Base-by-base conservation (phyloP, 1,140 invertebrate genomes). In the Leguminivora glycinivorella region DNA sequence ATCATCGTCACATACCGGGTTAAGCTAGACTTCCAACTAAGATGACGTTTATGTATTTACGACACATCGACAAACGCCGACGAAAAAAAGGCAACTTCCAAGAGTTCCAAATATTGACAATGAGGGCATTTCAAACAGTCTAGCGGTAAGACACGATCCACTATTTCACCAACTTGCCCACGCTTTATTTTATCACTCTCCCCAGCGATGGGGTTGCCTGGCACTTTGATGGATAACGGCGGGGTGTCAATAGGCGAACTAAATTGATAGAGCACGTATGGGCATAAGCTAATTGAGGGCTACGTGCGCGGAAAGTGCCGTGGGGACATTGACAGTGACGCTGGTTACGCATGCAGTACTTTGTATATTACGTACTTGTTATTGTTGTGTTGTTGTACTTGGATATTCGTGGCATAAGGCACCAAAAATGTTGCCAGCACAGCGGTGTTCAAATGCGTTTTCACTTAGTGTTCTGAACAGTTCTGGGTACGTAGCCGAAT, bases 231-330 rank as follows among this genome's bases (percentile, higher is more conserved):
- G 82, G 84, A 89, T 88, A 81, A 76, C 78, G 67, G 72, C 69
- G 75, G 52, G 70, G 76, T 82, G 81, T 83, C 85, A 85, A 87
- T 85, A 85, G 78, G 75, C 73, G 72, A 72, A 77, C 75, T 70
- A 81, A 83, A 83, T 87, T 89, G 87, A 89, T 89, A 87, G 82
- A 85, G 82, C 84, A 83, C 79, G 76, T 82, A 67, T 71, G 67
- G 43, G 19, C 22, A 68, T 43, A 63, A 63, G 25, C 58, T 63
- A 63, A 63, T 29, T 68, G 25, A 38, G 34, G 24, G 14, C 7
- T 40, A 24, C 22, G 34, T 68, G 43, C 5, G 17, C 34, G 12
- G 34, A 67, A 25, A 67, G 63, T 25, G 63, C 34, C 19, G 34
- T 68, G 29, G 43, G 34, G 34, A 43, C 19, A 68, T 9, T 25